Evolutionary conservation across 2,113 vertebrate species (phyloP), one percentile per base, ranked within the genome.

Genomic region (Elephantulus edwardii): DNA sequence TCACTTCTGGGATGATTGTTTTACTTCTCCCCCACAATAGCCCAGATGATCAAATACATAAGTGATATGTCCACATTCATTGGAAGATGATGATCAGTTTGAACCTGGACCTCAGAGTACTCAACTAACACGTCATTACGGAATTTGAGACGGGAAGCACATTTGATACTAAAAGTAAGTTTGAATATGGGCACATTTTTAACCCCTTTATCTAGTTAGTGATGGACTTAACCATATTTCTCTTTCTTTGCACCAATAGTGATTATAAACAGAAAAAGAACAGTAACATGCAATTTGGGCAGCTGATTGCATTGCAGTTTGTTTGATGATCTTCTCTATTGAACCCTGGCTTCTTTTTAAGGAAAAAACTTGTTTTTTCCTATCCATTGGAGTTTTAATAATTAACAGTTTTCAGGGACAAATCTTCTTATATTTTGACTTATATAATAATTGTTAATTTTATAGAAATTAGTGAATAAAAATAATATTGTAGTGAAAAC

Each of bases 311-410:
- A 87, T 74, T 6, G 0, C 33, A 42, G 74, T 80, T 86, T 94
- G 56, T 66, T 52, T 38, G 71, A 28, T 79, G 48, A 56, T 83
- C 86, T 93, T 93, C 89, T 86, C 48, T 91, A 1, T 92, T 91
- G 83, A 90, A 70, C 38, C 33, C 38, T 94, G 58, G 30, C 85
- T 92, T 92, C 82, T 93, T 95, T 92, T 82, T 95, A 94, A 91
- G 79, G 76, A 82, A 91, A 83, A 94, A n/a, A 28, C 71, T 72
- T 75, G 40, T 44, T 86, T 97, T 97, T 95, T 96, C 58, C 64
- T 77, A 42, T 86, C 72, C 42, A 26, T 88, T 68, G 86, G 5
- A 28, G 50, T 64, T 85, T 84, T 92, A 90, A 93, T 96, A 91
- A 74, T 38, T 64, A 93, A 44, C n/a, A 90, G 40, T 95, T 68